These are phyloP conservation scores for Drosophila buzzatii DNA, from an alignment of 2,888 invertebrate species.

Conservation along the genomic window DNA sequence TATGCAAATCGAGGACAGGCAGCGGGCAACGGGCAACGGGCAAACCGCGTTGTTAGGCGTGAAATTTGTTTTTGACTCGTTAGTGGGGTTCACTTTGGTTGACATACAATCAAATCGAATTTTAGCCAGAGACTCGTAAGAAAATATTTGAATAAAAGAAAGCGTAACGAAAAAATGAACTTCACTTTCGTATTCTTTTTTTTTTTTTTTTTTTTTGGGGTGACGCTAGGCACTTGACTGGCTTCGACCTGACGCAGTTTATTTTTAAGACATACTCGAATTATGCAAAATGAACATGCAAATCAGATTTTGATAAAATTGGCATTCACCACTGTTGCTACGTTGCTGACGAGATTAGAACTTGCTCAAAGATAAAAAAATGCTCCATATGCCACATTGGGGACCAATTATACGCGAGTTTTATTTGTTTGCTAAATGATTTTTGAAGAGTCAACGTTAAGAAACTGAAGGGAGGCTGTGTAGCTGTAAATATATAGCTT, in stretches of 20 bases:
- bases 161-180: slow-evolving; percentile 43
- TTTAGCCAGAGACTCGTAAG: slow-evolving; percentile 71
- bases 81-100: slow-evolving; percentile 38
- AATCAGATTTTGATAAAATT: slow-evolving; percentile 85
- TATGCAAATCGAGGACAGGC: no score
- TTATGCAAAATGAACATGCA: slow-evolving; percentile 84
- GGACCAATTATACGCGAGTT: slow-evolving; percentile 75
- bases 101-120: slow-evolving; percentile 77
- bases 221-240: slow-evolving; percentile 28
- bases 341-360: slow-evolving; percentile 31
- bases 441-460: slow-evolving; percentile 19
- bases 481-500: no score
- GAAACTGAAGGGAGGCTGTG: no score
- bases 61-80: slow-evolving; percentile 82
- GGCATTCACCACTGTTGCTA: slow-evolving; percentile 62
- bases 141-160: slow-evolving; percentile 77
- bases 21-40: slow-evolving; percentile 15
- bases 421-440: slow-evolving; percentile 78
- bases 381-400: slow-evolving; percentile 72
- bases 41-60: slow-evolving; percentile 83
- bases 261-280: slow-evolving; percentile 42
- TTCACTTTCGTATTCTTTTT: neutral
- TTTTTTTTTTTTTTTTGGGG: slow-evolving; percentile 16
- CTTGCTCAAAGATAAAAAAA: slow-evolving; percentile 17
- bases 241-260: slow-evolving; percentile 47